Conservation (phyloP, 2,797 vertebrate species). For the Sciurus vulgaris region DNA sequence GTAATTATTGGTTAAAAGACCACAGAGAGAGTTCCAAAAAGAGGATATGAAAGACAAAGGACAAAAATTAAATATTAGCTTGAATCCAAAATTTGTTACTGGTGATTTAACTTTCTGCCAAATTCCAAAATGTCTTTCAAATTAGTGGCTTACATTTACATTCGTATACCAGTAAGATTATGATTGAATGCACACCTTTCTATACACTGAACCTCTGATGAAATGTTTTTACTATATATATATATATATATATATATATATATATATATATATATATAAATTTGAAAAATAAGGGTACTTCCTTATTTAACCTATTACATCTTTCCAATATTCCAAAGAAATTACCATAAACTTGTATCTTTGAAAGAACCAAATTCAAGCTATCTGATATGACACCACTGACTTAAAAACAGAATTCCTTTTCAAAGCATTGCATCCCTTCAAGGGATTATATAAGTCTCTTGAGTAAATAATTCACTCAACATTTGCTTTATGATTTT, state of each 20-base stretch:
- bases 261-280: neutral
- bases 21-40: neutral
- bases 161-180: neutral
- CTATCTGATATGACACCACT: neutral
- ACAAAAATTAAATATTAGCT: slow-evolving; percentile 30
- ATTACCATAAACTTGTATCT: neutral
- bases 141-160: neutral
- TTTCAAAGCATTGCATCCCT: slow-evolving; percentile 3
- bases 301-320: neutral
- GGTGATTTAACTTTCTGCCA: neutral
- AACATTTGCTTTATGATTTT: slow-evolving; percentile 42
- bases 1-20: neutral
- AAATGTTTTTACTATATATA: slow-evolving; percentile 17
- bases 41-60: slow-evolving; percentile 17
- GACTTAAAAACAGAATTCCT: neutral
- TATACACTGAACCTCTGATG: neutral
- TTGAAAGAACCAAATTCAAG: slow-evolving; percentile 38
- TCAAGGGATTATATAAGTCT: neutral
- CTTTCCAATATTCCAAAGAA: neutral
- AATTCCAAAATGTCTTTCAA: slow-evolving; percentile 3
- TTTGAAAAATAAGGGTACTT: neutral
- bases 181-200: neutral
- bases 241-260: neutral
- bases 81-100: neutral
- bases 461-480: neutral